Base-by-base conservation (phyloP, 2,888 invertebrate genomes). In the Pemphredon lugubris region DNA sequence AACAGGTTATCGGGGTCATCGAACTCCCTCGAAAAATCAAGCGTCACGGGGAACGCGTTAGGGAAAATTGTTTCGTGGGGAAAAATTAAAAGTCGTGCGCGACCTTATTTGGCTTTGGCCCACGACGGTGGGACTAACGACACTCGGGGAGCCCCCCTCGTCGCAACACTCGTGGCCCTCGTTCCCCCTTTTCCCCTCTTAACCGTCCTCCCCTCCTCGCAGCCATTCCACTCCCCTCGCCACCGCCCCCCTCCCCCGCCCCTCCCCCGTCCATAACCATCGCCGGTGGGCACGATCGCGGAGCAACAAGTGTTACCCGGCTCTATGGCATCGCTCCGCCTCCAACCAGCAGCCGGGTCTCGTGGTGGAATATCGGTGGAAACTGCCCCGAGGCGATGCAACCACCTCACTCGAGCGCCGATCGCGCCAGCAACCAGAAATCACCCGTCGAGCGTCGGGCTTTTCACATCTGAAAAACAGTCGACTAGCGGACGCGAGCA, bases 321-420 rank as follows among this genome's bases (percentile, higher is more conserved):
- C 72, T 65, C 72, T 42, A 54, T 55, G 74, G 77, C 72, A 75
- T 82, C 64, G 88, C 88, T 75, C 87, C 88, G 88, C 88, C 88
- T 83, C 82, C 82, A 73, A n/a, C n/a, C n/a, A 63, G 58, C 47
- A 55, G 66, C 70, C 54, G 77, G 58, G 60, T 65, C 53, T 16
- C 30, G 40, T 30, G 2, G 42, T 37, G 60, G 51, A 59, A 60
- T 13, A 58, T 65, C 72, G 77, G 74, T 77, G 82, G 79, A 81
- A 81, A 79, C 70, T 85, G 86, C 85, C 86, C 83, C 67, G 84
- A 79, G 84, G 85, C 84, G 78, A 85, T 84, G 78, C 87, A 87
- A 87, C 88, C 87, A 88, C 86, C 86, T 87, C 88, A 87, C 88
- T 88, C 84, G 84, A 84, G 85, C 82, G 83, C 80, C 81, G 86